Evolutionary conservation across 2,113 vertebrate species (phyloP).

Genomic region (Ochotona curzoniae): DNA sequence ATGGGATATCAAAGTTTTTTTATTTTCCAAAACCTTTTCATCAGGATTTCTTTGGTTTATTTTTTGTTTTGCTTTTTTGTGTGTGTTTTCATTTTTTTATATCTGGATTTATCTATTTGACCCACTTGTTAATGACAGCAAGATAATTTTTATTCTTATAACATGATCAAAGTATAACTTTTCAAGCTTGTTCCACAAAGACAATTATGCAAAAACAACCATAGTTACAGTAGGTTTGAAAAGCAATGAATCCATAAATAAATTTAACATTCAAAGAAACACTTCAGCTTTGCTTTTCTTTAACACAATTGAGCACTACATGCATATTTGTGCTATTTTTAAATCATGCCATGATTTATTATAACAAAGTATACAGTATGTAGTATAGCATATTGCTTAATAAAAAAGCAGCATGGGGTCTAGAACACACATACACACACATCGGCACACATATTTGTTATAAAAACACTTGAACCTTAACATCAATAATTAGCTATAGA

Average conservation of each 20-base stretch:
- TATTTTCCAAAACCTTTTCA: constrained; percentile 34
- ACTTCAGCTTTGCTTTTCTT: neutral
- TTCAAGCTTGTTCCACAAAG: neutral
- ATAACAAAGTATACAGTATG: neutral
- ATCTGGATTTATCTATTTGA: constrained; percentile 24
- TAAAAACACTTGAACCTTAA: neutral
- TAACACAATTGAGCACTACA: neutral
- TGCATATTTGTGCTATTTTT: neutral
- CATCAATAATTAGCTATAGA: neutral
- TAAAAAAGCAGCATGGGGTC: neutral
- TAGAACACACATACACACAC: no score
- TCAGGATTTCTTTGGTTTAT: constrained; percentile 55
- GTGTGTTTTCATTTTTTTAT: constrained; percentile 1
- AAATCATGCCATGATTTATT: neutral
- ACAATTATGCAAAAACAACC: neutral
- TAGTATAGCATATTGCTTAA: neutral
- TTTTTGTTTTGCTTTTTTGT: neutral
- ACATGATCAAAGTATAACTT: neutral
- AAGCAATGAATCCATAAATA: neutral
- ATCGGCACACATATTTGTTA: neutral
- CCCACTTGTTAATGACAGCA: constrained; percentile 3
- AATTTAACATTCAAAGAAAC: constrained; percentile 13
- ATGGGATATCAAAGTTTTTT: constrained; percentile 75
- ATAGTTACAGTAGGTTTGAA: constrained; percentile 7
- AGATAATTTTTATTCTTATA: neutral